Conservation (phyloP, 2,888 invertebrate genomes). For the Lasioglossum morio region DNA sequence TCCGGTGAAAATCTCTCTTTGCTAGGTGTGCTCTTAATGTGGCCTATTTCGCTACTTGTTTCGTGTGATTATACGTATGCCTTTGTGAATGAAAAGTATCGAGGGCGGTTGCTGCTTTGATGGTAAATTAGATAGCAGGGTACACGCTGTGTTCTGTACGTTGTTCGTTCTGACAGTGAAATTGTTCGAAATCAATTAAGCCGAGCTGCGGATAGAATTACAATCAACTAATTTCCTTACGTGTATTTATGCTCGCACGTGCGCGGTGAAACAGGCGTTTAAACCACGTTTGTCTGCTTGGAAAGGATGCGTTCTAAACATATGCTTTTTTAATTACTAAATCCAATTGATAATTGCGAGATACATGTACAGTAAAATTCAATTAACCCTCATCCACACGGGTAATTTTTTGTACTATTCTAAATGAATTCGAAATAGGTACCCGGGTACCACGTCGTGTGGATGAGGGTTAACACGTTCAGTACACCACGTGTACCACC, state of each 20-base stretch:
- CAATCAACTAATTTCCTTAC: not conserved
- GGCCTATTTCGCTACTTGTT: not conserved
- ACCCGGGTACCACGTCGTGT: too few relatives aligned
- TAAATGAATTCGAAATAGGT: too few relatives aligned
- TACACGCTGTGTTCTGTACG: not conserved
- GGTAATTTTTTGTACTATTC: too few relatives aligned
- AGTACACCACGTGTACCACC: too few relatives aligned
- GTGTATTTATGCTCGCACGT: not conserved
- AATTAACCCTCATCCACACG: too few relatives aligned
- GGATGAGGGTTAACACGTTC: too few relatives aligned
- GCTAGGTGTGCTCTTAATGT: not conserved
- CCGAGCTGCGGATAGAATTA: not conserved
- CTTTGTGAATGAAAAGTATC: not conserved
- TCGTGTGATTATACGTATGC: not conserved
- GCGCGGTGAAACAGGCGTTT: not conserved
- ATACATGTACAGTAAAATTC: too few relatives aligned
- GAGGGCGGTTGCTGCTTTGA: not conserved
- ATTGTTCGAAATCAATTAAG: not conserved
- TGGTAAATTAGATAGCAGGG: not conserved
- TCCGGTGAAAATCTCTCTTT: not conserved
- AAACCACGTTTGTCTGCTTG: not conserved
- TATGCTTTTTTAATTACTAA: not conserved
- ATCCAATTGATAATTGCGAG: not conserved
- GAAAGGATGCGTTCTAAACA: not conserved
- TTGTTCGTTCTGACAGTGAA: not conserved